phyloP scores from a whole-genome alignment of 2,113 vertebrate species.

The Cheirogaleus medius region DNA sequence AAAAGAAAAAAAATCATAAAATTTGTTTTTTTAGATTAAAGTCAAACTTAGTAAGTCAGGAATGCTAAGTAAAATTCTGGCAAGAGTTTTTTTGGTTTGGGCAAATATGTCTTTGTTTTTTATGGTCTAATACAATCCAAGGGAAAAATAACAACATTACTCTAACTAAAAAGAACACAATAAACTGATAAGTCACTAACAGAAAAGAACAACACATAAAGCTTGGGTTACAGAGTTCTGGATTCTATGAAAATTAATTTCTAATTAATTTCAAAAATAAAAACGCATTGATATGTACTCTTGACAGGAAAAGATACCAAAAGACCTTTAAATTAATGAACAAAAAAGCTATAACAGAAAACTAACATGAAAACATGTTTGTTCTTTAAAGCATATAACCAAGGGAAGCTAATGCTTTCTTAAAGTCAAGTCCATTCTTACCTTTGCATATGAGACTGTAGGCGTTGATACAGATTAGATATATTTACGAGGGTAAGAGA shows the following conservation, averaged over 20 bases:
- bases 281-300: not conserved
- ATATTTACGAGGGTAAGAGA: not conserved
- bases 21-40: not conserved
- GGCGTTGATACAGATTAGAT: not conserved
- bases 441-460: not conserved
- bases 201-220: not conserved
- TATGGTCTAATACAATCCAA: not conserved
- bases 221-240: not conserved
- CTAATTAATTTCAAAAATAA: constrained; percentile 44
- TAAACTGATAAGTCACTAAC: not conserved
- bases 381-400: not conserved
- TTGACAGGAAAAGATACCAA: not conserved
- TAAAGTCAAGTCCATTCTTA: not conserved
- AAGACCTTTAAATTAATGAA: not conserved
- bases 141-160: not conserved
- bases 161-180: not conserved
- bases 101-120: not conserved
- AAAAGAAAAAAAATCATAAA: not conserved
- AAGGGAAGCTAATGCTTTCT: not conserved
- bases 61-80: constrained; percentile 36
- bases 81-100: not conserved
- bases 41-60: not conserved
- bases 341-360: not conserved
- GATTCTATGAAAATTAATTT: not conserved
- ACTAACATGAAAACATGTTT: not conserved